Base-by-base conservation (phyloP, 2,113 vertebrate species). In the Malurus elegans region DNA sequence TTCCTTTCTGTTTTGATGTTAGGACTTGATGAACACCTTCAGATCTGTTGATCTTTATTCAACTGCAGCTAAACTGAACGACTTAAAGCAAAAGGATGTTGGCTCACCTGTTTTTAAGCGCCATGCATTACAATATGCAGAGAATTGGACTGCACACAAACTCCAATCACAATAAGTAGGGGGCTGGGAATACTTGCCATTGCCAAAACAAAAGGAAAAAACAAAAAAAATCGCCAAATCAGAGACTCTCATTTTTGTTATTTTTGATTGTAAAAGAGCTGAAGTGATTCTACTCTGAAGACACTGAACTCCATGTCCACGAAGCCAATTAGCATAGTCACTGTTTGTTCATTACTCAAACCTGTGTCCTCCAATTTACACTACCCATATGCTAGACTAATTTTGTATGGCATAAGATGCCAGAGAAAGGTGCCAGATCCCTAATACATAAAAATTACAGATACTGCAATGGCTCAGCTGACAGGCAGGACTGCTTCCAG, bases 381-480 rank as follows among this genome's bases (percentile, higher is more conserved):
- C 85, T 80, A 50, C 60, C 94, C 91, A 95, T 97, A 93, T 93
- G 95, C 88, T 90, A 69, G 79, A 56, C 88, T 97, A 90, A 96
- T 88, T 93, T 66, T 83, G 64, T 54, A 62, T 2, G 3, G 75
- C 69, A 29, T 47, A 78, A 83, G 86, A 93, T 73, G 82, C 88
- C 92, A 93, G 45, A 93, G 79, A n/a, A 86, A 96, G 86, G 82
- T 73, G 92, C 95, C 95, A 97, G 92, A 73, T 88, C 67, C 36
- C 91, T 90, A 96, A 94, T 80, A 92, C 60, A 83, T 73, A 90
- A 92, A 95, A 93, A 95, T 93, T 80, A 95, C 91, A 86, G 90
- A 90, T 79, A 73, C 60, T 92, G 82, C 91, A 76, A 75, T 40
- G 64, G 67, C 86, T 94, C 71, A 90, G 90, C 96, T 92, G 90